Evolutionary conservation across 2,113 vertebrate species (phyloP), one percentile per base, ranked within the genome.

Genomic region (Riparia riparia): DNA sequence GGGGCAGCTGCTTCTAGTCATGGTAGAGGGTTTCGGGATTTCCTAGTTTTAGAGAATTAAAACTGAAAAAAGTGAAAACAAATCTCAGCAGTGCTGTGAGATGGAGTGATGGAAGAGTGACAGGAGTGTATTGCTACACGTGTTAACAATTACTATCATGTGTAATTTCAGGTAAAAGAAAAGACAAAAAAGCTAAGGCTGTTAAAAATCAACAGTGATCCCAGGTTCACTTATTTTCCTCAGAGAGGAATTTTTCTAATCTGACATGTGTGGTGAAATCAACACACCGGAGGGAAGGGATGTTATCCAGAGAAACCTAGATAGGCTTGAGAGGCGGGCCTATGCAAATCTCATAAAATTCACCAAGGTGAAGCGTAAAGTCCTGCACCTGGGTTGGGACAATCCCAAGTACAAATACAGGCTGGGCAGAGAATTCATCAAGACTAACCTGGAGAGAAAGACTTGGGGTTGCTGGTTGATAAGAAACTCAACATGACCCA

Each of bases 151-250:
- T 93, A 92, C 5, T 47, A 89, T 82, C 41, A 32, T 0, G 45
- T 1, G 8, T 56, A 86, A 88, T 85, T 95, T 89, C 61, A 68
- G 28, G 54, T 86, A 42, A 56, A 90, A 64, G 21, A 45, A 81
- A 68, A 91, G 28, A 16, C 0, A 0, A 86, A 77, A 21, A 80
- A 86, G 61, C 37, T 84, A 82, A 60, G 12, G 14, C 65, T 86
- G 53, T 72, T 90, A 88, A 81, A 94, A 92, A 84, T 87, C 89
- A 81, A 50, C 82, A 79, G 34, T 17, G 41, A 82, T 86, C 71
- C 39, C 74, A 77, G 17, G 18, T 56, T 86, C 45, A 76, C 31
- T 60, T 74, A 60, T 47, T 65, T 14, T 57, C 69, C 25, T 77
- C 41, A 77, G 50, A 91, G 63, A 24, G 20, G 44, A 93, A 37